Evolutionary conservation across 1,140 invertebrate species (phyloP), one percentile per base, ranked within the genome.

Genomic region (Dufourea novaeangliae): DNA sequence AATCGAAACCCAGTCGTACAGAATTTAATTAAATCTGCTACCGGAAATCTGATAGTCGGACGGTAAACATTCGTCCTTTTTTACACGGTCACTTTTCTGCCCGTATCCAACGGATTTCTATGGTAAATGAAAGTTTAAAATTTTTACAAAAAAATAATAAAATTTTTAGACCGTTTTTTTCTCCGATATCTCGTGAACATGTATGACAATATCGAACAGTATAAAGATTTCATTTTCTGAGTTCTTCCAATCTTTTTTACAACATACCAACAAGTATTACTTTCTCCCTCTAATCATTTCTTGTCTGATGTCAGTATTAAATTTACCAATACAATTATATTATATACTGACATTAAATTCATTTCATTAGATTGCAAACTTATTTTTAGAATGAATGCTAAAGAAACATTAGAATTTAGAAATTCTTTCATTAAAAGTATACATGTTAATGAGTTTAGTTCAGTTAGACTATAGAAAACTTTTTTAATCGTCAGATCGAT

Each of bases 21-120:
- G 63, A 76, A 69, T 76, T 76, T 69, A 69, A 76, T 76, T 76
- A 76, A 76, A 76, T 59, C 66, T 69, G 66, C 20, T 41, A 68
- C 46, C 46, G 27, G 41, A 50, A 56, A 54, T 50, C 39, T 61
- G 54, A 54, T 66, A 46, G 29, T 37, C 5, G 34, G 12, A 25
- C 14, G 50, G 25, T 27, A 14, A 4, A 11, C 32, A 11, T 46
- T 72, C 46, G 63, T 64, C 25, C 22, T 50, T 66, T 63, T 62
- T 8, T 41, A 11, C 7, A 3, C 25, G 2, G 12, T n/a, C 8
- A 62, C 10, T 57, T 57, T 69, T 41, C 20, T 6, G 20, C 1
- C 22, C 10, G 12, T 5, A 29, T 59, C 25, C 37, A 29, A 22
- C 25, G 2, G n/a, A 11, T 22, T 14, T 1, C 52, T 56, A 20